Conservation (phyloP, 2,888 invertebrate genomes). For the Eugnorisma glareosa region DNA sequence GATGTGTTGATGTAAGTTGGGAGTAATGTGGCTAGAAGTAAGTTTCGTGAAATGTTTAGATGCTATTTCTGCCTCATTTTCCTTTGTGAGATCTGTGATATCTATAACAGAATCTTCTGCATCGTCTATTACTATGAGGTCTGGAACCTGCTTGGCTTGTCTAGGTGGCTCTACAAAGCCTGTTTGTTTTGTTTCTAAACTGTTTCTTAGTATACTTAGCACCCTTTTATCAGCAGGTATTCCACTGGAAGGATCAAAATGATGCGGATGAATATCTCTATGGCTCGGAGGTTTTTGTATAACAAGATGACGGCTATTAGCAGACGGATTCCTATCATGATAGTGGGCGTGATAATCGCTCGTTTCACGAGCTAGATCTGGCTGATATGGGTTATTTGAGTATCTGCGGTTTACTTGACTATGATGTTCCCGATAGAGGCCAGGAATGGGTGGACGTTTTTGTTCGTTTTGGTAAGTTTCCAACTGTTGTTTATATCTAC, state of each 20-base stretch:
- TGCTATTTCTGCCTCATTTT: conserved; percentile 76
- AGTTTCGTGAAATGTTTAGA: conserved; percentile 71
- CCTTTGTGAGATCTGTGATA: conserved; percentile 86
- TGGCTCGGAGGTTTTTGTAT: conserved; percentile 85
- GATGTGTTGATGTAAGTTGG: conserved; percentile 87
- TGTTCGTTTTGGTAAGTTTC: conserved; percentile 86
- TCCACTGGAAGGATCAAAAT: conserved; percentile 80
- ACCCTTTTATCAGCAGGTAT: conserved; percentile 93
- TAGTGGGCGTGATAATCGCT: conserved; percentile 82
- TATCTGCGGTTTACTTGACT: conserved; percentile 79
- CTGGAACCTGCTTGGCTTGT: conserved; percentile 85
- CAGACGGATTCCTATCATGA: conserved; percentile 79
- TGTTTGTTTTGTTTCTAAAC: conserved; percentile 92
- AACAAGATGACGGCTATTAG: conserved; percentile 81
- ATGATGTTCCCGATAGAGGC: conserved; percentile 80
- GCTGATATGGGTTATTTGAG: conserved; percentile 75
- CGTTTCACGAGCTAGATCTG: conserved; percentile 79
- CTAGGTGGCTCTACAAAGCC: conserved; percentile 89
- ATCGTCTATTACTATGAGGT: conserved; percentile 89
- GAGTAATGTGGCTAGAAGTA: conserved; percentile 68
- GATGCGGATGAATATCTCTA: conserved; percentile 81
- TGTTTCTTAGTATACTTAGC: conserved; percentile 93
- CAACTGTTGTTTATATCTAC: conserved; percentile 85
- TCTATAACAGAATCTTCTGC: conserved; percentile 88
- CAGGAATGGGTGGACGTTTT: conserved; percentile 77